Evolutionary conservation across 2,888 invertebrate species (phyloP).

Genomic region (Calephelis perditalis): DNA sequence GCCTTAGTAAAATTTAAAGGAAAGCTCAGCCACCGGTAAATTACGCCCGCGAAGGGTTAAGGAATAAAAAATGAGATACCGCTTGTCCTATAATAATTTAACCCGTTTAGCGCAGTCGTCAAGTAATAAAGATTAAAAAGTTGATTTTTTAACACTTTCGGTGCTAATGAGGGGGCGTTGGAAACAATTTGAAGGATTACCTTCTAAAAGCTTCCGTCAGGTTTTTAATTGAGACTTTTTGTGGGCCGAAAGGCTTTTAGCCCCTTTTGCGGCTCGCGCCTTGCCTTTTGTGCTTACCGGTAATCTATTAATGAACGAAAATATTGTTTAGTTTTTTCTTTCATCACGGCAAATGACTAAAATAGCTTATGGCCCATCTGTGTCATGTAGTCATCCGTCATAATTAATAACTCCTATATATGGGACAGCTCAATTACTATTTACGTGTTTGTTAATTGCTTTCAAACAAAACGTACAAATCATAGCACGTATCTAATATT

Average conservation of each 20-base stretch:
- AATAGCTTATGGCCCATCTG: background rate
- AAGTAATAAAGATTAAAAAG: constrained; percentile 79
- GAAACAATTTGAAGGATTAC: constrained; percentile 79
- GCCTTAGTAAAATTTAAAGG: constrained; percentile 46
- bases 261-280: constrained; percentile 59
- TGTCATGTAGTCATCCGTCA: background rate
- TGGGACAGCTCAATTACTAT: no score
- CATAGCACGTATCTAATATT: no score
- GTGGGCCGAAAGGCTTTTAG: constrained; percentile 73
- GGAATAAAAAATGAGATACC: constrained; percentile 65
- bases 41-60: constrained; percentile 61
- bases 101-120: constrained; percentile 72
- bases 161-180: constrained; percentile 78
- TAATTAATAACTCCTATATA: constrained; percentile 9
- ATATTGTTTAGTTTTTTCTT: constrained; percentile 31
- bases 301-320: constrained; percentile 72
- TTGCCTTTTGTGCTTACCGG: constrained; percentile 56
- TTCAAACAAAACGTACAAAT: no score
- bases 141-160: constrained; percentile 78
- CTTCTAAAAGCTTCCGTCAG: constrained; percentile 79
- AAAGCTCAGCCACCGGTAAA: constrained; percentile 61
- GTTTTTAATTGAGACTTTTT: constrained; percentile 78
- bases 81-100: constrained; percentile 73
- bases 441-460: no score
- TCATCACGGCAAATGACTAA: constrained; percentile 13